Base-by-base conservation (phyloP, 1,140 invertebrate species). In the Asbolus verrucosus region DNA sequence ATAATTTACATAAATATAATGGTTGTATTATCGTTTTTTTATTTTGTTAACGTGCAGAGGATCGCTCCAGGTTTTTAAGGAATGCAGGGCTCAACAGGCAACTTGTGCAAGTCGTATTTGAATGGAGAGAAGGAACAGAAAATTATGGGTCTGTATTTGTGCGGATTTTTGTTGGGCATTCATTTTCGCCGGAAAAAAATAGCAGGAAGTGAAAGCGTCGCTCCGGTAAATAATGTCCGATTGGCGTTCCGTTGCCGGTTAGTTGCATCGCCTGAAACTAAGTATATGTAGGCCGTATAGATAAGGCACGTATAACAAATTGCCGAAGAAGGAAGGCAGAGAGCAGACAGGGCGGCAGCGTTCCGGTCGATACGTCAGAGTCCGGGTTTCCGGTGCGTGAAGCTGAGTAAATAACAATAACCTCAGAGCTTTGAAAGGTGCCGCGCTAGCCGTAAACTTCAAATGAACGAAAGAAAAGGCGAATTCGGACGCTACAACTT, bases 401-500 rank as follows among this genome's bases (percentile, higher is more conserved):
- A 36, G 21, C 43, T 30, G 65, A 54, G 65, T 67, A 67, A 67
- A 67, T 67, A 67, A 67, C 65, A 67, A 67, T 67, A 67, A 67
- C 43, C 65, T 41, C 24, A 46, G 43, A 30, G 9, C 39, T 39
- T 54, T 54, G 46, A 14, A 54, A 54, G 46, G 46, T 54, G 46
- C 19, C 11, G 46, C 33, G 65, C 24, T 39, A 54, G 31, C 65
- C 27, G 30, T 18, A 67, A 54, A 67, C 43, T 59, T 50, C 65
- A 54, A 50, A 41, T 13, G 38, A 39, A 27, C 31, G 36, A 65
- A 31, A 65, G 39, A 41, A 39, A 65, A 15, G 6, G 27, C 4
- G 15, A 19, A 41, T 41, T 50, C 18, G 9, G 13, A 54, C 27
- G 21, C 46, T 27, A 54, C 21, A 27, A 54, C 46, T 54, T 54